These are phyloP conservation scores for Drosophila percnosoma DNA, from an alignment of 2,888 invertebrate genomes.

Conservation along the genomic window DNA sequence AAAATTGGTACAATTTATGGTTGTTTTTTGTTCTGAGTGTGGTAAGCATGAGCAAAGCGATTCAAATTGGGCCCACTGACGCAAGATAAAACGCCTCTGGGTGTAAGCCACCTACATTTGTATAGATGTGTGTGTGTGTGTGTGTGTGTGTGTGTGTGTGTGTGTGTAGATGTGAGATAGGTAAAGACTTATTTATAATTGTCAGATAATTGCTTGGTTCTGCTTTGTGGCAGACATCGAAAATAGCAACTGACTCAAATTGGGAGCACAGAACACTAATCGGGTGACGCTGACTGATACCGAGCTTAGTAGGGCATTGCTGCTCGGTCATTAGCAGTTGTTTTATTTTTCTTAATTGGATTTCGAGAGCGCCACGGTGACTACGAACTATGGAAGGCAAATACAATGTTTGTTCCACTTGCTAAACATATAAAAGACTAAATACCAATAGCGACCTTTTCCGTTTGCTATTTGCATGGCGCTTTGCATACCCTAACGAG, in stretches of 20 bases:
- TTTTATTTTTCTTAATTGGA: slow-evolving; percentile 45
- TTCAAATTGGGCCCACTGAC: slow-evolving; percentile 48
- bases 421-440: slow-evolving; percentile 26
- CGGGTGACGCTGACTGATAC: slow-evolving; percentile 17
- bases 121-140: not conserved
- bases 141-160: not conserved
- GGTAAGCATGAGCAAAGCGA: slow-evolving; percentile 40
- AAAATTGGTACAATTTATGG: not conserved
- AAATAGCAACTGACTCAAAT: slow-evolving; percentile 65
- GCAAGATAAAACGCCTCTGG: slow-evolving; percentile 28
- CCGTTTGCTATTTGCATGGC: slow-evolving; percentile 11
- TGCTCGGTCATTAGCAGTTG: slow-evolving; percentile 22
- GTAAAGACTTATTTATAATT: slow-evolving; percentile 57
- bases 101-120: slow-evolving; percentile 18
- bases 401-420: slow-evolving; percentile 24
- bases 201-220: slow-evolving; percentile 52
- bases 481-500: slow-evolving; percentile 2
- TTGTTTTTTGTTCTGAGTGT: not conserved
- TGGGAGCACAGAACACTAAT: slow-evolving; percentile 48
- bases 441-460: slow-evolving; percentile 32
- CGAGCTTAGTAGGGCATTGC: slow-evolving; percentile 54
- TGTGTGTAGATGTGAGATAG: slow-evolving; percentile 20
- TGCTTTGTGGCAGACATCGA: slow-evolving; percentile 25
- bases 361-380: slow-evolving; percentile 40
- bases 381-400: slow-evolving; percentile 30